Base-by-base conservation (phyloP, 2,888 invertebrate genomes). In the Apocheima hispidaria region DNA sequence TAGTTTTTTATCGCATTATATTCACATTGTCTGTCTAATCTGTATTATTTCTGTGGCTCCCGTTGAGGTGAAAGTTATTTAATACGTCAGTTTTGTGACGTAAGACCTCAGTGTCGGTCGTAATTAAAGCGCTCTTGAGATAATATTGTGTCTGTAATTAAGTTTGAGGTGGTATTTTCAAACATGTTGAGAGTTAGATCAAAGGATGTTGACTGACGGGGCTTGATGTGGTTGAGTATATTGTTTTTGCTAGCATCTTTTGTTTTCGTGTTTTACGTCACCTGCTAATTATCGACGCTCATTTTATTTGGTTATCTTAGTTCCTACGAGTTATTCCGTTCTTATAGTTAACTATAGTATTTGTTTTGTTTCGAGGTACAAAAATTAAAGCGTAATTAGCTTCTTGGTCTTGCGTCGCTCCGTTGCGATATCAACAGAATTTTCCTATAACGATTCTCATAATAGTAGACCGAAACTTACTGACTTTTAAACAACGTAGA, bases 71-170 rank as follows among this genome's bases (percentile, higher is more conserved):
- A 69, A 71, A 70, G 68, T 71, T 64, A 59, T 59, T 58, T 62
- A 53, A 62, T 62, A 59, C 56, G 30, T 38, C 28, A 40, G 40
- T 30, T 46, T 28, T 9, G 33, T 49, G 33, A 61, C 51, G 56
- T 57, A 35, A 59, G 40, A 52, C 53, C 48, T 53, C 41, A 41
- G 53, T 52, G 41, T 60, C 38, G 50, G 43, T 59, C 41, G 66
- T 68, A 70, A 69, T 74, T 71, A 70, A 69, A 69, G 57, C 57
- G 65, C 60, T 65, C 65, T 63, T 52, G 55, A 63, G 60, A 62
- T 52, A 52, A 38, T n/a, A n/a, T n/a, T 52, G 55, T 48, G 56
- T 55, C 46, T 57, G 43, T 69, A 69, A 65, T 66, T 68, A 35
- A 48, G 51, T 60, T 66, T 59, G 60, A 58, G 44, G 57, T 52